Conservation (phyloP, 1,140 invertebrate species). For the Procambarus virginalis region DNA sequence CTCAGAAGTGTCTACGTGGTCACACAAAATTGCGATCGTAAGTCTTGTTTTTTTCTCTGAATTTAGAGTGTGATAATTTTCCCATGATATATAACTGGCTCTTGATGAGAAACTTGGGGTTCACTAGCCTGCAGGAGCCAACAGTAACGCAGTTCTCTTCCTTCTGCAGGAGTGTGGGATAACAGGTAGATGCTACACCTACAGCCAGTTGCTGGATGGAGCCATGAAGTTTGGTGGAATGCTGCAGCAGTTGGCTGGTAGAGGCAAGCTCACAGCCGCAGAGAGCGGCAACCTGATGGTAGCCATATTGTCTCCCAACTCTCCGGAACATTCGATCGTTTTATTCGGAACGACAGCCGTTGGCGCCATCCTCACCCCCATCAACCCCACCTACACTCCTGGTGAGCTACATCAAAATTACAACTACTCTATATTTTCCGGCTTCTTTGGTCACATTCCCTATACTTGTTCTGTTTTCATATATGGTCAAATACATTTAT, state of each 20-base stretch:
- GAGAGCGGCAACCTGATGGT: constrained; percentile 77
- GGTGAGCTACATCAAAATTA: constrained; percentile 70
- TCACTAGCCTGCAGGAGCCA: neutral
- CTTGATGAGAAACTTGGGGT: neutral
- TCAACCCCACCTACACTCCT: constrained; percentile 75
- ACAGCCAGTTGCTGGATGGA: constrained; percentile 44
- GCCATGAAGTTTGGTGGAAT: constrained; percentile 26
- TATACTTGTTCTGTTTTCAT: too few relatives aligned
- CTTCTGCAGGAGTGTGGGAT: constrained; percentile 72
- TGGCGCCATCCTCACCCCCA: constrained; percentile 74
- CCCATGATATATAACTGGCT: neutral
- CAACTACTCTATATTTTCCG: too few relatives aligned
- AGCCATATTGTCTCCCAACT: constrained; percentile 75
- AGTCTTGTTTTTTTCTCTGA: neutral
- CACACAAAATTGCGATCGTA: constrained; percentile 16
- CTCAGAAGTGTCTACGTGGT: neutral
- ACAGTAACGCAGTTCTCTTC: neutral
- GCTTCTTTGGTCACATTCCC: too few relatives aligned
- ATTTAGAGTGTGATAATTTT: neutral
- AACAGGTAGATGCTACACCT: constrained; percentile 74
- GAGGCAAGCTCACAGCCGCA: constrained; percentile 77
- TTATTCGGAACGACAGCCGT: constrained; percentile 73
- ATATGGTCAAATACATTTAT: too few relatives aligned
- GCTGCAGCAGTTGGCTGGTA: neutral
- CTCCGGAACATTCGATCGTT: constrained; percentile 74